Evolutionary conservation across 2,888 invertebrate species (phyloP), one percentile per base, ranked within the genome.

Genomic region (Temnothorax unifasciatus): DNA sequence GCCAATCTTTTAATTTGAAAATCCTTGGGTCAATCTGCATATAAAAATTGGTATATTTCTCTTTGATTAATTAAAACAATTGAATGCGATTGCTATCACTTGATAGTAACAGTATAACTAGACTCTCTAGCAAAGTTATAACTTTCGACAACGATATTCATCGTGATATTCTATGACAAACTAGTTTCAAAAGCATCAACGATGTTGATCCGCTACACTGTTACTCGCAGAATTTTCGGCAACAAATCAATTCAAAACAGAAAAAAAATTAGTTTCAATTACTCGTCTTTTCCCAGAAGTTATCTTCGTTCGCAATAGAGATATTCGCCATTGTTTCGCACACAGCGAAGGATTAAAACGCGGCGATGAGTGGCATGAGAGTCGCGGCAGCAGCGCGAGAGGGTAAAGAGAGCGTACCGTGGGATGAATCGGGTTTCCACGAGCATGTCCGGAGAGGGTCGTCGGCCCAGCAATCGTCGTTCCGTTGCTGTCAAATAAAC

Each of bases 401-500:
- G 25, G n/a, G 41, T 21, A 25, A 41, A 21, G 9, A 21, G 64
- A 5, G 15, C 15, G 54, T 54, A 52, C 13, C 15, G 38, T n/a
- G 6, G 77, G 34, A 57, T 57, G 73, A 71, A 29, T 21, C 44
- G 41, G 47, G 47, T 59, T 81, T 74, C 59, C 59, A 38, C 59
- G 25, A 59, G 74, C 44, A 34, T 59, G 44, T 61, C 34, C 57
- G 34, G 44, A 59, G 57, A 57, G 57, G 79, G 54, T 79, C 57
- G 54, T 79, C 57, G 34, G 34, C 21, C 34, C 57, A 38, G 77
- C 77, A 74, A 74, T 81, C 79, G 79, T 73, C 74, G 79, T 81
- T 74, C 59, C 79, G 75, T 47, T 44, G 79, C 79, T 81, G 79
- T 81, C 79, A 81, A 81, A 81, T 81, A 81, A 81, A 81, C 59